These are phyloP conservation scores for Lateolabrax maculatus DNA, from an alignment of 2,797 vertebrate genomes.

Conservation along the genomic window DNA sequence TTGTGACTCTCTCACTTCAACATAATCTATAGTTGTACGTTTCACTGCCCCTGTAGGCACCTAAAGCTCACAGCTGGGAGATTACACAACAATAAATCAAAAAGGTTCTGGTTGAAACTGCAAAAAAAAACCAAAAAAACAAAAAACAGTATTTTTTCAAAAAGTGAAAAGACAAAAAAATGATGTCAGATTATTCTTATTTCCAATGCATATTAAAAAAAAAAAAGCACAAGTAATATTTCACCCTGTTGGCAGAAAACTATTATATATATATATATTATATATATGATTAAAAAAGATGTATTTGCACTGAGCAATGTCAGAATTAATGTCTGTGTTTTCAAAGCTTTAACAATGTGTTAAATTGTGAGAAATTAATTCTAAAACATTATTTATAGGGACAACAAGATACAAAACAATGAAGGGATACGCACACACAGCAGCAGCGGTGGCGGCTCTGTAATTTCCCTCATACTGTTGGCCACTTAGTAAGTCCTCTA, in stretches of 20 bases:
- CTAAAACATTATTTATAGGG: constrained; percentile 10
- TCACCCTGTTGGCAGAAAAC: neutral
- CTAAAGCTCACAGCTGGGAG: constrained; percentile 17
- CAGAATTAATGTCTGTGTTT: neutral
- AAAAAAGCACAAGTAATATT: neutral
- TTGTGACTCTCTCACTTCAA: constrained; percentile 25
- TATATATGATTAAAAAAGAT: neutral
- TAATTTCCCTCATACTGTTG: constrained; percentile 36
- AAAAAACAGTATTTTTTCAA: no score
- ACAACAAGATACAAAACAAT: constrained; percentile 16
- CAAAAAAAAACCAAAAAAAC: no score
- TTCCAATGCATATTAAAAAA: neutral
- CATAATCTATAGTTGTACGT: constrained; percentile 30
- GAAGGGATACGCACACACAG: neutral
- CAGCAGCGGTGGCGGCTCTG: constrained; percentile 16
- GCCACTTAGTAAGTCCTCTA: constrained; percentile 53
- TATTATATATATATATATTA: no score
- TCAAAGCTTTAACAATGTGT: constrained; percentile 1
- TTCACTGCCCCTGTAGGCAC: constrained; percentile 30
- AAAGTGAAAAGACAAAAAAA: neutral
- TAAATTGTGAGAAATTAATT: constrained; percentile 14
- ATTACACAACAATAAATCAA: neutral
- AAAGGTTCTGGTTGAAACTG: neutral
- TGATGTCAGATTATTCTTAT: neutral
- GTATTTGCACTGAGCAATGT: neutral